These are phyloP conservation scores for Copidosoma aretas DNA, from an alignment of 2,888 invertebrate species.

Conservation along the genomic window DNA sequence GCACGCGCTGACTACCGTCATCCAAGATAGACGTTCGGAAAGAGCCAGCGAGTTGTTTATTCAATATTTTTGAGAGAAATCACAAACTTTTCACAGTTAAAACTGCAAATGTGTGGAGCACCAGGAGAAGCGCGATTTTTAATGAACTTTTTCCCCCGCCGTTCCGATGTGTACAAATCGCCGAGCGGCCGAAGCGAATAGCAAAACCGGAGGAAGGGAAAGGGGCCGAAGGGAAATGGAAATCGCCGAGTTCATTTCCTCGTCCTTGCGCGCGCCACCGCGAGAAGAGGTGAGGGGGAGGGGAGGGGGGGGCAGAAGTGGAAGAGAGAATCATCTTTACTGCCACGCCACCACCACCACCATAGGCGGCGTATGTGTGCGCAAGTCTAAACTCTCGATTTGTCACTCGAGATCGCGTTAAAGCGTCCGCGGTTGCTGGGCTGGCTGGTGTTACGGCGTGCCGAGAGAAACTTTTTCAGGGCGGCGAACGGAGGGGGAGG, in stretches of 20 bases:
- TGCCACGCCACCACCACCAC: background rate
- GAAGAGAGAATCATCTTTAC: background rate
- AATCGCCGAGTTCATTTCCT: conserved; percentile 40
- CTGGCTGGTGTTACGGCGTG: background rate
- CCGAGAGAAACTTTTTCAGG: conserved; percentile 26
- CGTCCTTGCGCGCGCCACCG: conserved; percentile 30
- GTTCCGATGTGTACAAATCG: conserved; percentile 8
- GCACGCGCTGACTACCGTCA: too few species aligned
- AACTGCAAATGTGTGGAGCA: background rate
- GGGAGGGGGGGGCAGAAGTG: conserved; percentile 27
- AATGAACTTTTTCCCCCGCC: conserved; percentile 26
- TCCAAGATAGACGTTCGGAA: too few species aligned
- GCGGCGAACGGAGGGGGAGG: background rate
- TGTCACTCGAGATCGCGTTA: conserved; percentile 32
- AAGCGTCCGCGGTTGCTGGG: conserved; percentile 15
- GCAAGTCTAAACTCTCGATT: conserved; percentile 35
- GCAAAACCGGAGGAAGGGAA: background rate
- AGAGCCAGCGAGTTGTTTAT: too few species aligned
- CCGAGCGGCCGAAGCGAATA: background rate
- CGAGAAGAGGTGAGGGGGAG: too few species aligned
- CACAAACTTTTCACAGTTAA: too few species aligned
- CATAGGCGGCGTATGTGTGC: background rate
- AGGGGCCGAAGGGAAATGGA: conserved; percentile 30
- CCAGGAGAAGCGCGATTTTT: conserved; percentile 6
- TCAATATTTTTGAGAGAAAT: too few species aligned